Base-by-base conservation (phyloP, 2,797 vertebrate species). In the Lagocephalus sceleratus region DNA sequence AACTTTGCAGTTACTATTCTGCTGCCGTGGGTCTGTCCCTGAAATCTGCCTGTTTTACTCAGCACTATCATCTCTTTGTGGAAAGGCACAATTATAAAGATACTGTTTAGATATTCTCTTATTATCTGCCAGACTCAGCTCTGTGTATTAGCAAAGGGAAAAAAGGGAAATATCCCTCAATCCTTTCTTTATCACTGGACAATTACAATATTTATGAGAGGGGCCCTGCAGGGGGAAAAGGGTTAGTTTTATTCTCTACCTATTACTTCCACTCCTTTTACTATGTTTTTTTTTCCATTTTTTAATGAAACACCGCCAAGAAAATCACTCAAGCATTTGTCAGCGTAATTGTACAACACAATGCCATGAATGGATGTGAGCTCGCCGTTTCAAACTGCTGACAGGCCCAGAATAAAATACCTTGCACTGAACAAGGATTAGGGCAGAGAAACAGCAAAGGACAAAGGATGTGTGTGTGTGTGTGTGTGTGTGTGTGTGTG, bases 281-380 rank as follows among this genome's bases (percentile, higher is more conserved):
- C 60, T 60, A 64, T 76, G 42, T 75, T 64, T 69, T 25, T 51
- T 23, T 66, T 86, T 91, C 83, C 79, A 68, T 80, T 88, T 86
- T 91, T 85, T 82, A 88, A 91, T 90, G 85, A 90, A 92, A 91
- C 79, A 79, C 76, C 65, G 54, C 82, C 87, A 87, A 87, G 79
- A 86, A 91, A 91, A 92, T 88, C 88, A 89, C 85, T 91, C 89
- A 90, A 87, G 89, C 90, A 89, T 91, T 91, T 92, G 90, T 91
- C 90, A 88, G 80, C 83, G 87, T 91, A 91, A 92, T 90, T 91
- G 85, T 91, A 89, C 83, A 87, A 90, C 90, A 90, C 88, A 90
- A 89, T 90, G 85, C 78, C 82, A 89, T 91, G 87, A 92, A 92
- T 92, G 90, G 89, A 88, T 90, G 90, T 89, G 87, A 88, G 86